These are phyloP conservation scores for Gandaritis pyraliata DNA, from an alignment of 2,888 invertebrate species.

Conservation along the genomic window DNA sequence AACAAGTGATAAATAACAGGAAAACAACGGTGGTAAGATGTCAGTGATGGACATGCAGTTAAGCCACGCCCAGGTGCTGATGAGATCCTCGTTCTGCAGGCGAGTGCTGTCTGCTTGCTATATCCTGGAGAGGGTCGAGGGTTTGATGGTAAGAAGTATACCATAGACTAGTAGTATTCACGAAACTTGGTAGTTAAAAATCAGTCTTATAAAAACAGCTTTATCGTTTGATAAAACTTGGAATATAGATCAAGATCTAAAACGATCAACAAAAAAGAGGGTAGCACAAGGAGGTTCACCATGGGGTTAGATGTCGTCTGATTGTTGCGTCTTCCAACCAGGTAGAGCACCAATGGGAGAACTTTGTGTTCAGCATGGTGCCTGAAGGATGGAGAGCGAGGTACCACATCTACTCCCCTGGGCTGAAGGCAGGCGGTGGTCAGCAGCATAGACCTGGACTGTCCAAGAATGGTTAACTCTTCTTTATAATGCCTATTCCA, in stretches of 20 bases:
- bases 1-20: too few species aligned
- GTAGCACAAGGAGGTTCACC: background rate
- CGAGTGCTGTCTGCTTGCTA: conserved; percentile 66
- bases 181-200: too few species aligned
- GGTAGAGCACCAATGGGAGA: conserved; percentile 77
- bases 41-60: conserved; percentile 62
- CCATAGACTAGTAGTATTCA: too few species aligned
- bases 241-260: too few species aligned
- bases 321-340: conserved; percentile 6
- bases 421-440: conserved; percentile 71
- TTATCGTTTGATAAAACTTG: too few species aligned
- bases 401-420: conserved; percentile 74
- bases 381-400: conserved; percentile 73
- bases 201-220: too few species aligned
- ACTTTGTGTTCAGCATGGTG: conserved; percentile 54
- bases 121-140: conserved; percentile 64
- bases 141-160: conserved; percentile 53
- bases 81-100: conserved; percentile 72
- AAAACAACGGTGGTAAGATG: conserved; percentile 61
- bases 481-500: too few species aligned
- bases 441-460: conserved; percentile 64
- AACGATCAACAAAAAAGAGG: too few species aligned
- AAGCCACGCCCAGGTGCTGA: conserved; percentile 68
- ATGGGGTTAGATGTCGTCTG: background rate
- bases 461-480: conserved; percentile 64